Percentiles rank a stretch among this genome's conserved stretches.
Conservation (phyloP, 2,888 invertebrate species). For the Erebia palarica region DNA sequence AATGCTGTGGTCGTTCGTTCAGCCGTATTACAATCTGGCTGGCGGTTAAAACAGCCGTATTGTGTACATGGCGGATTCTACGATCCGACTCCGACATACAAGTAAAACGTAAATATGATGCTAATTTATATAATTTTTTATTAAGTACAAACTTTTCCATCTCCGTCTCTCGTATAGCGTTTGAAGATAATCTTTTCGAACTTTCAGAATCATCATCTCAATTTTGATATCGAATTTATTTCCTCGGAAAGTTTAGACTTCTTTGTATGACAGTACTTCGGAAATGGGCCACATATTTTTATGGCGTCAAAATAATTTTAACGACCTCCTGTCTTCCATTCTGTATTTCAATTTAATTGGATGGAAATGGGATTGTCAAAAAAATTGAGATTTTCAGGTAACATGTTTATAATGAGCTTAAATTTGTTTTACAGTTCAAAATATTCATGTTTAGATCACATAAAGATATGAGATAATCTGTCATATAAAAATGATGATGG, state of each 20-base stretch:
- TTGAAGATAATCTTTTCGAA: not conserved
- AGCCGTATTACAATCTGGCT: too few relatives aligned
- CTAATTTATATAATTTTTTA: not conserved
- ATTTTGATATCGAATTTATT: slow-evolving; percentile 47
- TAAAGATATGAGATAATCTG: too few relatives aligned
- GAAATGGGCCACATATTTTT: slow-evolving; percentile 18
- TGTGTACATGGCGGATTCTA: too few relatives aligned
- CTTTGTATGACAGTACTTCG: slow-evolving; percentile 30
- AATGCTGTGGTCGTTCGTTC: too few relatives aligned
- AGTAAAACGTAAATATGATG: too few relatives aligned
- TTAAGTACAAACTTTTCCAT: not conserved
- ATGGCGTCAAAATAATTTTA: slow-evolving; percentile 5
- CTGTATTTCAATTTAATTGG: not conserved
- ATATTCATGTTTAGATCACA: too few relatives aligned
- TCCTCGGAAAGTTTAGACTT: slow-evolving; percentile 40
- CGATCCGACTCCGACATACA: too few relatives aligned
- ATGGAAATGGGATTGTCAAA: not conserved
- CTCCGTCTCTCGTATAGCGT: not conserved
- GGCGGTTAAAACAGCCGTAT: too few relatives aligned
- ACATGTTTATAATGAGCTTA: not conserved
- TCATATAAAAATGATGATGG: too few relatives aligned
- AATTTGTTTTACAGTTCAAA: not conserved
- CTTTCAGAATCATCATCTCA: slow-evolving; percentile 36
- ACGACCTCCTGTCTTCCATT: not conserved
- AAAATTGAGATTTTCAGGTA: not conserved